These are phyloP conservation scores for Deroplatys truncata DNA, from an alignment of 2,888 invertebrate genomes.

Conservation along the genomic window DNA sequence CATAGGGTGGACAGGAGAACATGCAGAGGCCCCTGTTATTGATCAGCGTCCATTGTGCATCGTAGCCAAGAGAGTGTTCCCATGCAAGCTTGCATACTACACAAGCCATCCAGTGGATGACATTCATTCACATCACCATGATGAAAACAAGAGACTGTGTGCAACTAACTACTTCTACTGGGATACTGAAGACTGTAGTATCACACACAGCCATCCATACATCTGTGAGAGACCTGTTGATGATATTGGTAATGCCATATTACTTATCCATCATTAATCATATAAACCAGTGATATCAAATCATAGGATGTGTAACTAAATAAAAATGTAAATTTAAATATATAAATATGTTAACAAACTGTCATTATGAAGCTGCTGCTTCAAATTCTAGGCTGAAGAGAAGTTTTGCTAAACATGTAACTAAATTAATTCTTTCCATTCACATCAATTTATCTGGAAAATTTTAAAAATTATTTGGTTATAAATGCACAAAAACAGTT, in stretches of 20 bases:
- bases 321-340: too few species aligned
- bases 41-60: slow-evolving; percentile 37
- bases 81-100: slow-evolving; percentile 39
- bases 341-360: too few species aligned
- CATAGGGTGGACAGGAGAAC: slow-evolving; percentile 22
- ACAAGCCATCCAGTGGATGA: slow-evolving; percentile 33
- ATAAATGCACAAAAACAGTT: too few species aligned
- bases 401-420: too few species aligned
- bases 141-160: slow-evolving; percentile 35
- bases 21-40: not conserved
- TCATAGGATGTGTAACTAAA: too few species aligned
- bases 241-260: slow-evolving; percentile 44
- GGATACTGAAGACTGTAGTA: slow-evolving; percentile 47
- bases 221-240: slow-evolving; percentile 50
- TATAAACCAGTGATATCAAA: too few species aligned
- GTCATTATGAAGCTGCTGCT: too few species aligned
- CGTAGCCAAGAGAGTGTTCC: slow-evolving; percentile 43
- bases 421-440: too few species aligned
- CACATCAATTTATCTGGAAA: too few species aligned
- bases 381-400: too few species aligned
- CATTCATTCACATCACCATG: slow-evolving; percentile 20
- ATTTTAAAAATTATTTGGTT: too few species aligned
- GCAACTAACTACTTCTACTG: slow-evolving; percentile 49
- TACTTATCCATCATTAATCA: not conserved
- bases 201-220: slow-evolving; percentile 43